Evolutionary conservation across 2,888 invertebrate species (phyloP), one percentile per base, ranked within the genome.

Genomic region (Chaetoderma sp.): DNA sequence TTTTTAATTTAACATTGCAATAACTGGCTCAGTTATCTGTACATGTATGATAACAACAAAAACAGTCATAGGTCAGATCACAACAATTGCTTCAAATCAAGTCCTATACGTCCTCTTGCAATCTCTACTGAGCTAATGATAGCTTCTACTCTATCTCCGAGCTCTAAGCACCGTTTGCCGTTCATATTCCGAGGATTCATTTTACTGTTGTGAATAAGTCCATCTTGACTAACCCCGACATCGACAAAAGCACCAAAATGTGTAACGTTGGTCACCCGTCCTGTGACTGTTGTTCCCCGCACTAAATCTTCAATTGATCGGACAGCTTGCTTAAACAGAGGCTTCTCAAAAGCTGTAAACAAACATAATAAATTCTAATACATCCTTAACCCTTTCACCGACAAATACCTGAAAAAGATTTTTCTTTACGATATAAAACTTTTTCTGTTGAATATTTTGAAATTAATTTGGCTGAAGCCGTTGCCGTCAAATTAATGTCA

Each of bases 171-270:
- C n/a, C 60, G 47, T 50, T 70, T 70, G 16, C 71, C 68, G 6
- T 57, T 49, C 25, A 65, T 60, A 1, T 60, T 50, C 1, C 39
- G 44, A 2, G 68, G 52, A 13, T 56, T 66, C 78, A 84, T 83
- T 27, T 76, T 68, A 44, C 25, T 91, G 91, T 50, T 72, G 67
- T 87, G 87, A 0, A 86, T 75, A 25, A 88, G 78, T 4, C 82
- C 88, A 70, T 81, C 76, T 2, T 59, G 68, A 10, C 84, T 87
- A 1, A 88, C 82, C 10, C 50, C 88, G 56, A 88, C 80, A 82
- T 97, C 96, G 0, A 96, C 93, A 87, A 97, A 97, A 58, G 93
- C 92, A 0, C 97, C 97, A 86, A 97, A 97, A 70, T 93, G 92
- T 0, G 94, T 94, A 0, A 93, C 91, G 86, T 96, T 96, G 18